phyloP scores from a whole-genome alignment of 2,888 invertebrate species.

The Thalpophila matura region DNA sequence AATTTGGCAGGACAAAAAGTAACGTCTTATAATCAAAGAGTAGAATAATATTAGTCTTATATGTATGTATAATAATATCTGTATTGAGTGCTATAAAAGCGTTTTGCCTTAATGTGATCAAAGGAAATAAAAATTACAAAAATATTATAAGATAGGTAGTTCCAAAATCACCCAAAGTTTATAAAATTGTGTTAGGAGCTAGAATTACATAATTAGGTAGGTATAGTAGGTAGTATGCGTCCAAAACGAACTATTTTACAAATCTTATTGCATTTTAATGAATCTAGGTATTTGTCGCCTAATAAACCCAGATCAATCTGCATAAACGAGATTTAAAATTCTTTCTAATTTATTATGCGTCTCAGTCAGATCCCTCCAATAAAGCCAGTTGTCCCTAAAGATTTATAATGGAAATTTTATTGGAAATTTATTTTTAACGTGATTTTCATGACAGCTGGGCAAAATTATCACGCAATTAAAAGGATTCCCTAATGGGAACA shows the following conservation, averaged over 20 bases:
- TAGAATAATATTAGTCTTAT: too few species aligned
- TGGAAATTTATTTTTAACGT: constrained; percentile 57
- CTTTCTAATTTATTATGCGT: constrained; percentile 61
- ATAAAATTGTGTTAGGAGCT: not conserved
- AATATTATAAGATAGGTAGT: not conserved
- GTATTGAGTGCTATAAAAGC: too few species aligned
- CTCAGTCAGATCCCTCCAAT: constrained; percentile 52
- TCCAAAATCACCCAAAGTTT: not conserved
- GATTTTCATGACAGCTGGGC: constrained; percentile 56
- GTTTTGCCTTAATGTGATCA: too few species aligned
- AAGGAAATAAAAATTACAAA: too few species aligned
- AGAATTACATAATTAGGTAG: too few species aligned
- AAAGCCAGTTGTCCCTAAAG: constrained; percentile 54
- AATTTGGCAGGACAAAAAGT: too few species aligned
- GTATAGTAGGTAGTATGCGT: not conserved
- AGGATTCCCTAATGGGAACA: constrained; percentile 51
- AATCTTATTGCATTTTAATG: constrained; percentile 20
- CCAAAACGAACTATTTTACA: not conserved
- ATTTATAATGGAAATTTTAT: constrained; percentile 67
- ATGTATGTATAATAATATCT: too few species aligned
- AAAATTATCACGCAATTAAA: constrained; percentile 65
- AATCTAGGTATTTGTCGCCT: constrained; percentile 40
- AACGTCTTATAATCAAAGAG: too few species aligned
- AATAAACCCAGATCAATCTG: constrained; percentile 46
- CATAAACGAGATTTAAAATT: constrained; percentile 62